A percentile compares a stretch with the other conserved stretches of the same genome.
Conservation (phyloP, 1,140 invertebrate genomes). For the Drosophila kepulauana region DNA sequence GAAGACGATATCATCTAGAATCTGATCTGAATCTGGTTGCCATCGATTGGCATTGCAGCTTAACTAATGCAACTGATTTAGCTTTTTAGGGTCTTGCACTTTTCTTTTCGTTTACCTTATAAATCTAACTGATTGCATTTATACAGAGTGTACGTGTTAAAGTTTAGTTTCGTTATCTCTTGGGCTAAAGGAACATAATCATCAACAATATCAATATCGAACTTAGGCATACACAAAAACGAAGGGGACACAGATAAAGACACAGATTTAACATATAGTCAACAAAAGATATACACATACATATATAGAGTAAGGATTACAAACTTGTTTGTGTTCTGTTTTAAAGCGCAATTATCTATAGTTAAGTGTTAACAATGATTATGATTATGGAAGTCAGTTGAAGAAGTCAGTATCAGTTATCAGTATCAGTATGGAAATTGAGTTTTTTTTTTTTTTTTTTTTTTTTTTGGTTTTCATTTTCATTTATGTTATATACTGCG, state of each 20-base stretch:
- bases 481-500: conserved; percentile 56
- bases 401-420: conserved; percentile 71
- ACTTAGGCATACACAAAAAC: conserved; percentile 1
- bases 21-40: conserved; percentile 31
- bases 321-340: conserved; percentile 30
- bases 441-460: conserved; percentile 46
- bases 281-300: conserved; percentile 14
- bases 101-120: conserved; percentile 60
- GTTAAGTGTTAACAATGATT: conserved; percentile 83
- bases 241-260: conserved; percentile 7
- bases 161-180: conserved; percentile 36
- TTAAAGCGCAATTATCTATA: conserved; percentile 78
- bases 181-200: conserved; percentile 21
- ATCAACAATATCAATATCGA: conserved; percentile 19
- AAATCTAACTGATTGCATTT: conserved; percentile 84
- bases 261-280: not conserved
- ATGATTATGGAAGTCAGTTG: conserved; percentile 83
- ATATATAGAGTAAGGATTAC: conserved; percentile 1
- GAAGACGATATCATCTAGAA: conserved; percentile 1
- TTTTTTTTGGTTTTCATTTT: conserved; percentile 22
- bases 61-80: conserved; percentile 55
- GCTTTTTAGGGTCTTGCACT: conserved; percentile 18
- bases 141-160: conserved; percentile 72
- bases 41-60: conserved; percentile 43
- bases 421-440: conserved; percentile 63